Conservation (phyloP, 2,888 invertebrate species). For the Lochmaea capreae region DNA sequence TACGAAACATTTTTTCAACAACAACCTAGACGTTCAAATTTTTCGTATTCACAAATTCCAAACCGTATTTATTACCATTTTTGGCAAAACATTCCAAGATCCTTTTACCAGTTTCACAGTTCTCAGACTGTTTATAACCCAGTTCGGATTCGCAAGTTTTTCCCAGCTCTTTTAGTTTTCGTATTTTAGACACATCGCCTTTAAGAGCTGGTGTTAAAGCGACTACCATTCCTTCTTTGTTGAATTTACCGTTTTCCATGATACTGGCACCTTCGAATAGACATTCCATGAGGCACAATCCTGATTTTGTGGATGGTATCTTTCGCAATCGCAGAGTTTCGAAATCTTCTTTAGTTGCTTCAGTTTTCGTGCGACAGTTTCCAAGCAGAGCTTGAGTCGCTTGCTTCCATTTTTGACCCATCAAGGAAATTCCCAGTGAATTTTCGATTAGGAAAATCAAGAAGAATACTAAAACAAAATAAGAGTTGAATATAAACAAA, state of each 20-base stretch:
- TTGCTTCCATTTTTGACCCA: constrained; percentile 4
- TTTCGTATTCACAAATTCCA: constrained; percentile 30
- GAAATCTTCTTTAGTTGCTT: constrained; percentile 59
- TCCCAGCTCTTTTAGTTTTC: constrained; percentile 54
- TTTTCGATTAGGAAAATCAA: constrained; percentile 9
- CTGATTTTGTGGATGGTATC: constrained; percentile 57
- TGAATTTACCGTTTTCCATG: constrained; percentile 60
- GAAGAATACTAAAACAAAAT: background rate
- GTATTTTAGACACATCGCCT: constrained; percentile 54
- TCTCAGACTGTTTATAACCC: constrained; percentile 46
- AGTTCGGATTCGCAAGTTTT: constrained; percentile 58
- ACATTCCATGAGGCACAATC: constrained; percentile 56
- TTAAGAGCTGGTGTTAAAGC: constrained; percentile 55
- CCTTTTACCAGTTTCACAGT: constrained; percentile 56
- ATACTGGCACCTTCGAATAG: constrained; percentile 57
- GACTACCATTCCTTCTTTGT: constrained; percentile 57
- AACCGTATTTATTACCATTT: constrained; percentile 47
- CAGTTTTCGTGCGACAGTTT: constrained; percentile 57
- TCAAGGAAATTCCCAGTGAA: background rate
- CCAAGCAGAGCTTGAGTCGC: constrained; percentile 32
- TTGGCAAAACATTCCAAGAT: constrained; percentile 57
- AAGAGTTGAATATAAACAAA: background rate
- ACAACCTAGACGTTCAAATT: constrained; percentile 19
- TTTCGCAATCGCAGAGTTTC: constrained; percentile 53
- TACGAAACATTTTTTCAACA: background rate